These are phyloP conservation scores for Microdon myrmicae DNA, from an alignment of 2,888 invertebrate genomes.

Conservation along the genomic window DNA sequence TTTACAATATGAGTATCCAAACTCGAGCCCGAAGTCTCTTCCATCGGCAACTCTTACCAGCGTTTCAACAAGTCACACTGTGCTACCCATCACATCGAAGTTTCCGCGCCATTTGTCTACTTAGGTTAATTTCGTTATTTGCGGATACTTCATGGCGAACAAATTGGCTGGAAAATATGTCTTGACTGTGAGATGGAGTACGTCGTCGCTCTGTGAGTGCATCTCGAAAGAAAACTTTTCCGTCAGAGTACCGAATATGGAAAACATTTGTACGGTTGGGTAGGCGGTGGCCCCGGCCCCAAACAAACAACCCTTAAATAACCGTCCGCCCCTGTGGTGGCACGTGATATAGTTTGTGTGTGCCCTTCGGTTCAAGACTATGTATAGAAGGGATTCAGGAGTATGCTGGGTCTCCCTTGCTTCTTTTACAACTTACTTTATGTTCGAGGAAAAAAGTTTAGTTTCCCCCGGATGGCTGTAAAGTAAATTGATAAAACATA, in stretches of 20 bases:
- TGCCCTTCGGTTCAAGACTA: conserved; percentile 30
- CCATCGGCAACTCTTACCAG: neutral
- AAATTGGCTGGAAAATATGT: conserved; percentile 52
- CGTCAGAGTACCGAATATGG: conserved; percentile 21
- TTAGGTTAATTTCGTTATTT: conserved; percentile 48
- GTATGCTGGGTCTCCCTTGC: conserved; percentile 39
- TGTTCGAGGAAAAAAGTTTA: conserved; percentile 34
- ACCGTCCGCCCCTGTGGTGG: conserved; percentile 44
- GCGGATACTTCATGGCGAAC: conserved; percentile 51
- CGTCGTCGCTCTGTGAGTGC: neutral
- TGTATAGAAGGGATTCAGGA: too few species aligned
- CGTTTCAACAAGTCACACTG: conserved; percentile 2
- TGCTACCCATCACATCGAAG: conserved; percentile 21
- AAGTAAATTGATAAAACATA: conserved; percentile 50
- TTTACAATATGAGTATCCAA: neutral
- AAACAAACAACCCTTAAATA: conserved; percentile 47
- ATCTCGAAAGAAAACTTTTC: conserved; percentile 17
- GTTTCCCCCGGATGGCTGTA: conserved; percentile 35
- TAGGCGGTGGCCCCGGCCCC: conserved; percentile 2
- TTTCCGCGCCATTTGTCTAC: conserved; percentile 50
- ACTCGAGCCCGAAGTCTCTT: too few species aligned
- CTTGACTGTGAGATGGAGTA: conserved; percentile 28
- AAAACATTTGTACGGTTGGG: conserved; percentile 32
- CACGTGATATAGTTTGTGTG: conserved; percentile 49
- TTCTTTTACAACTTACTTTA: conserved; percentile 44